These are phyloP conservation scores for Pseudanteris insignis DNA, from an alignment of 2,888 invertebrate genomes.

Conservation along the genomic window DNA sequence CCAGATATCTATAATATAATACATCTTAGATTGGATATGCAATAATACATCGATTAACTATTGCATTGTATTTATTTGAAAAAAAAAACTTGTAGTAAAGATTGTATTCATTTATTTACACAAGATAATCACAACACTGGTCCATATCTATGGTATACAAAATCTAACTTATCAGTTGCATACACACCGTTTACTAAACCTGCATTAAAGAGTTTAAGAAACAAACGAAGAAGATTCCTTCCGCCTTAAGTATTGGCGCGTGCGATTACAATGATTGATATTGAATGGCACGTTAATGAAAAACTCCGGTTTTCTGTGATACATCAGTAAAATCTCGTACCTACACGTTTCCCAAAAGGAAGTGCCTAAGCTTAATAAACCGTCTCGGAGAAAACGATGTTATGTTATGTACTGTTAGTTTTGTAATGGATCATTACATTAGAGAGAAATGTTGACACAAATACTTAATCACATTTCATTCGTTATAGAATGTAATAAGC, in stretches of 20 bases:
- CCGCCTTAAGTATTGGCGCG: slow-evolving; percentile 34
- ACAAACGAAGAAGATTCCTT: slow-evolving; percentile 8
- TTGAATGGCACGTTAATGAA: slow-evolving; percentile 63
- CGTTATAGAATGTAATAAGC: too few species aligned
- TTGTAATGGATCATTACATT: too few species aligned
- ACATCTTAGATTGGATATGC: not conserved
- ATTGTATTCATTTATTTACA: slow-evolving; percentile 57
- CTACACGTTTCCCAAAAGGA: too few species aligned
- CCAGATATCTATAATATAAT: too few species aligned
- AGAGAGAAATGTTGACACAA: too few species aligned
- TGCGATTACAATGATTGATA: slow-evolving; percentile 54
- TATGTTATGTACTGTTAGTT: too few species aligned
- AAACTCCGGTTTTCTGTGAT: too few species aligned
- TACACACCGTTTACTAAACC: slow-evolving; percentile 32
- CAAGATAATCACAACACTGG: slow-evolving; percentile 57
- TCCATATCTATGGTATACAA: slow-evolving; percentile 54
- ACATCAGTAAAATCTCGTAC: too few species aligned
- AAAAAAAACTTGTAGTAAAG: slow-evolving; percentile 29
- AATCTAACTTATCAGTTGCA: slow-evolving; percentile 50
- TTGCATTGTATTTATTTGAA: not conserved
- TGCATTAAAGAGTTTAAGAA: slow-evolving; percentile 32
- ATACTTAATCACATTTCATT: too few species aligned
- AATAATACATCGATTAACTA: not conserved
- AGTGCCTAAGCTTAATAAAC: too few species aligned
- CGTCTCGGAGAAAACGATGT: too few species aligned